Evolutionary conservation across 1,140 invertebrate species (phyloP).

Genomic region (Drepana arcuata): DNA sequence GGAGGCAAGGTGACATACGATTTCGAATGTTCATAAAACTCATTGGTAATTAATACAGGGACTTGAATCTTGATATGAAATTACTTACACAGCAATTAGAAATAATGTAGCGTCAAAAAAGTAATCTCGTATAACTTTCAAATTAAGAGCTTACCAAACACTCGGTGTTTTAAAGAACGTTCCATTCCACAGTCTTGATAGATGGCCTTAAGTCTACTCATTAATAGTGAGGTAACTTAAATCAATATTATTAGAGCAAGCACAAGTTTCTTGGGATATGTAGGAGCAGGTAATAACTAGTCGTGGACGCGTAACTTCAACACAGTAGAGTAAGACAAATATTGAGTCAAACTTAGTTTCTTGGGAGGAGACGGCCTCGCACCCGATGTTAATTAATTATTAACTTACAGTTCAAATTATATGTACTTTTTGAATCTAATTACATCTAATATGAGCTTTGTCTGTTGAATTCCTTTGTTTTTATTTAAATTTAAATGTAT

Average conservation of each 20-base stretch:
- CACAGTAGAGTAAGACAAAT: conserved; percentile 42
- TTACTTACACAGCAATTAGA: too few relatives aligned
- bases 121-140: conserved; percentile 13
- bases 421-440: conserved; percentile 14
- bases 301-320: conserved; percentile 40
- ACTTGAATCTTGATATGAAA: too few relatives aligned
- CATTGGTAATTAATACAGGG: too few relatives aligned
- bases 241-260: conserved; percentile 37
- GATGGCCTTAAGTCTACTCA: too few relatives aligned
- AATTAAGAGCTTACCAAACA: conserved; percentile 8
- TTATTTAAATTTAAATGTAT: too few relatives aligned
- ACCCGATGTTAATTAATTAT: conserved; percentile 46
- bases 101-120: too few relatives aligned
- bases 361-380: conserved; percentile 30
- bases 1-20: too few relatives aligned
- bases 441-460: too few relatives aligned
- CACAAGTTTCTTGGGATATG: conserved; percentile 26
- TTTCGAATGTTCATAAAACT: too few relatives aligned
- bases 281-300: conserved; percentile 43
- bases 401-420: conserved; percentile 29
- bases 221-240: conserved; percentile 22
- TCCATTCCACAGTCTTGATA: too few relatives aligned
- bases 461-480: too few relatives aligned
- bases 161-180: too few relatives aligned
- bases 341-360: conserved; percentile 44